These are phyloP conservation scores for Pao palembangensis DNA, from an alignment of 2,113 vertebrate genomes.

Conservation along the genomic window DNA sequence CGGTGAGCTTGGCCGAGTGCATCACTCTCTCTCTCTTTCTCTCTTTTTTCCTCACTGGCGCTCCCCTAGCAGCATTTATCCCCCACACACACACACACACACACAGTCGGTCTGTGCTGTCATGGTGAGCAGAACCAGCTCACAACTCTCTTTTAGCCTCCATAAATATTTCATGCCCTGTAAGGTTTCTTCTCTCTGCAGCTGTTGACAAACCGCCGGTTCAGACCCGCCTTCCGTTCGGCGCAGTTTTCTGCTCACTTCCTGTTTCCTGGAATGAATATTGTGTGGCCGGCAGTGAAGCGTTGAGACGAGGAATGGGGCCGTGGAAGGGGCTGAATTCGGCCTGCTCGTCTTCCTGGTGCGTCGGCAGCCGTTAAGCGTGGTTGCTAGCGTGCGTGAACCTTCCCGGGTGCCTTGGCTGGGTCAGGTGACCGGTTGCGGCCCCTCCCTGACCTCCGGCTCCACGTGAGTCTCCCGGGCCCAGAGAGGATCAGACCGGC, in stretches of 20 bases:
- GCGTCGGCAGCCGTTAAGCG: no score
- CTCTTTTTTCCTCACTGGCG: constrained; percentile 16
- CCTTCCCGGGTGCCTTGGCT: no score
- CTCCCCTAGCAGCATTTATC: constrained; percentile 15
- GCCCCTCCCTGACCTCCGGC: not conserved
- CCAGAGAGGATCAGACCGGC: no score
- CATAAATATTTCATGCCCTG: constrained; percentile 63
- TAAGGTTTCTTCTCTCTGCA: constrained; percentile 45
- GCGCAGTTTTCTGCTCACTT: constrained; percentile 16
- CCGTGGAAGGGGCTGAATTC: no score
- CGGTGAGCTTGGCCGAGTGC: constrained; percentile 52
- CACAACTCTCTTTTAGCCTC: constrained; percentile 40
- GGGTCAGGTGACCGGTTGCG: no score
- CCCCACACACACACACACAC: constrained; percentile 20
- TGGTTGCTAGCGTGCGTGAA: no score
- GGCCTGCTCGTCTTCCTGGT: no score
- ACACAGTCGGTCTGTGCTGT: constrained; percentile 11
- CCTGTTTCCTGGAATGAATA: constrained; percentile 23
- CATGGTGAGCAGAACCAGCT: constrained; percentile 35
- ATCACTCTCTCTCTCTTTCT: constrained; percentile 38
- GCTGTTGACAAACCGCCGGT: constrained; percentile 45
- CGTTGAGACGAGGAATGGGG: no score
- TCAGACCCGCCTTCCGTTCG: constrained; percentile 10
- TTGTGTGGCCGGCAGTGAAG: no score
- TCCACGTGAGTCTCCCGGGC: no score